Conservation (phyloP, 2,113 vertebrate genomes). For the Dasypus novemcinctus region DNA sequence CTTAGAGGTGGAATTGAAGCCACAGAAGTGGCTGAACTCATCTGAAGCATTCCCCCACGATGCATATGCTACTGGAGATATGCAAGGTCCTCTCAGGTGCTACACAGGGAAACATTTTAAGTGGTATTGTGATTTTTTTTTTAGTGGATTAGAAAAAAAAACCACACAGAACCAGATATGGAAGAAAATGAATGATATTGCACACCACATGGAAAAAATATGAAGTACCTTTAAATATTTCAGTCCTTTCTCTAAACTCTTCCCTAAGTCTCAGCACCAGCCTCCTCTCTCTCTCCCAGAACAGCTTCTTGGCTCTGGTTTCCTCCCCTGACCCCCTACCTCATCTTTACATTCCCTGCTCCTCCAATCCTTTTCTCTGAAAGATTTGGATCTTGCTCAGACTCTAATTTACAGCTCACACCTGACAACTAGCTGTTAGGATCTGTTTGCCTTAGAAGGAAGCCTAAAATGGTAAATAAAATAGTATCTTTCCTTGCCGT, state of each 20-base stretch:
- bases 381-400: not conserved
- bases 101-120: not conserved
- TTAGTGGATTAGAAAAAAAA: not conserved
- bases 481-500: not conserved
- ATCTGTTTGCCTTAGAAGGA: not conserved
- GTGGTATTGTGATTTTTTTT: not conserved
- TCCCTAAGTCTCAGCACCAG: not conserved
- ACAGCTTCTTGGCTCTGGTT: not conserved
- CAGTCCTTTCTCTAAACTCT: not conserved
- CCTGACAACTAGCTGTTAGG: not conserved
- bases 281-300: not conserved
- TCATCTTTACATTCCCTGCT: too few relatives aligned
- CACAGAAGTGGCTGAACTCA: not conserved
- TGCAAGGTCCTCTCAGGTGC: not conserved
- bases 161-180: not conserved
- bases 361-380: not conserved
- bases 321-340: not conserved
- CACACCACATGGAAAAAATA: not conserved
- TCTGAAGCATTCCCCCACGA: not conserved
- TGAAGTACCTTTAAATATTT: not conserved
- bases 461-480: not conserved
- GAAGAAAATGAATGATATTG: not conserved
- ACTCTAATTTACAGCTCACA: not conserved
- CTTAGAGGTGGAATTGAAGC: not conserved
- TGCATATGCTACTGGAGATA: not conserved